Conservation (phyloP, 1,140 invertebrate genomes). For the Drosophila teissieri region DNA sequence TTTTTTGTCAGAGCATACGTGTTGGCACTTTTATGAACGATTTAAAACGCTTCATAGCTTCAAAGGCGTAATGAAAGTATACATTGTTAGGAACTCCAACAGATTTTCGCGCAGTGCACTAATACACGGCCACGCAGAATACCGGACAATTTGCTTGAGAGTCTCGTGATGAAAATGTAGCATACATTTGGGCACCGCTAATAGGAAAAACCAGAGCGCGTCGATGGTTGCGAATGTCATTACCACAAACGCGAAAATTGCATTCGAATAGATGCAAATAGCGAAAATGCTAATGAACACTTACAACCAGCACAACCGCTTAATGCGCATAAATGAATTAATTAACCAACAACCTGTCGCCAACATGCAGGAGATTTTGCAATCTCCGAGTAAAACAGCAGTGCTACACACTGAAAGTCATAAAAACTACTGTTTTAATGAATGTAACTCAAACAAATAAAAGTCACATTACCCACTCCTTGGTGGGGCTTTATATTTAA, state of each 20-base stretch:
- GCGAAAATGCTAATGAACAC: slow-evolving; percentile 70
- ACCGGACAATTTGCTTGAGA: slow-evolving; percentile 30
- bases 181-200: slow-evolving; percentile 45
- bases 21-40: no score
- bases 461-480: slow-evolving; percentile 20
- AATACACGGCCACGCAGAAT: neutral
- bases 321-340: slow-evolving; percentile 60
- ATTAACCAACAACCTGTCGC: slow-evolving; percentile 52
- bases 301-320: slow-evolving; percentile 64
- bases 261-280: slow-evolving; percentile 71
- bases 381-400: slow-evolving; percentile 9
- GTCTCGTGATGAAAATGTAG: slow-evolving; percentile 51
- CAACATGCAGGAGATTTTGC: neutral
- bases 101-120: neutral
- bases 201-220: slow-evolving; percentile 37
- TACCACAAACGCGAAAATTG: slow-evolving; percentile 55
- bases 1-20: no score
- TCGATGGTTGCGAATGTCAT: slow-evolving; percentile 40
- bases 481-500: slow-evolving; percentile 24
- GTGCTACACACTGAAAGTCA: slow-evolving; percentile 3
- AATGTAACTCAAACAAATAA: slow-evolving; percentile 37
- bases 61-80: no score
- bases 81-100: no score
- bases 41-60: no score
- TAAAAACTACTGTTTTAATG: slow-evolving; percentile 35